A percentile compares a stretch with the other conserved stretches of the same genome.
phyloP scores from a whole-genome alignment of 2,797 vertebrate genomes.

The Hippocampus kuda region DNA sequence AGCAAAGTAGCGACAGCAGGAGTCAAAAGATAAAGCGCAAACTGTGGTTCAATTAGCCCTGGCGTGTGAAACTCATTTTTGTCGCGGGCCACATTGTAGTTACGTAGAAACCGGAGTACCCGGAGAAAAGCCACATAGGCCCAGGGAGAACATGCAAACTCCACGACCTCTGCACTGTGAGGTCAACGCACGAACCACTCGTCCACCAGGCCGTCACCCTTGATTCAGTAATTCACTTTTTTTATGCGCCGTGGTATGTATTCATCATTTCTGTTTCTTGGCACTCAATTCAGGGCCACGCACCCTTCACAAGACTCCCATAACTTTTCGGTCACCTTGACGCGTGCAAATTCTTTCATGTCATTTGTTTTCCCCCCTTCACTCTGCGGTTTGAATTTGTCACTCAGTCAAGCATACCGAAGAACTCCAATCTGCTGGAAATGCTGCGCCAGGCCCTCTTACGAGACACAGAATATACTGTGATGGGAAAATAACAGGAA shows the following conservation, averaged over 20 bases:
- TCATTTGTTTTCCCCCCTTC: neutral
- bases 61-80: too few species aligned
- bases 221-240: neutral
- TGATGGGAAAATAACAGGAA: slow-evolving; percentile 22
- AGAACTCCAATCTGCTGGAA: neutral
- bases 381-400: slow-evolving; percentile 6
- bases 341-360: slow-evolving; percentile 23
- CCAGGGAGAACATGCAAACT: too few species aligned
- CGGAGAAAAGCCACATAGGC: too few species aligned
- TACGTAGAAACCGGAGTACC: too few species aligned
- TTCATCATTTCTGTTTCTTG: neutral
- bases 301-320: slow-evolving; percentile 37
- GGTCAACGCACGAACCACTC: too few species aligned
- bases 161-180: too few species aligned
- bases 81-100: too few species aligned
- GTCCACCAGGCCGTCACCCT: neutral
- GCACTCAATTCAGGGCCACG: slow-evolving; percentile 18
- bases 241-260: neutral
- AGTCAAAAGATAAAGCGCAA: too few species aligned
- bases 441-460: neutral
- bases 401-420: slow-evolving; percentile 5
- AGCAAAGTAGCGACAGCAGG: too few species aligned
- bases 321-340: slow-evolving; percentile 32
- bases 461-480: neutral
- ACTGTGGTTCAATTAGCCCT: too few species aligned